Percentiles rank a stretch among this genome's conserved stretches.
Conservation (phyloP, 2,113 vertebrate genomes). For the Hepsetus odoe region DNA sequence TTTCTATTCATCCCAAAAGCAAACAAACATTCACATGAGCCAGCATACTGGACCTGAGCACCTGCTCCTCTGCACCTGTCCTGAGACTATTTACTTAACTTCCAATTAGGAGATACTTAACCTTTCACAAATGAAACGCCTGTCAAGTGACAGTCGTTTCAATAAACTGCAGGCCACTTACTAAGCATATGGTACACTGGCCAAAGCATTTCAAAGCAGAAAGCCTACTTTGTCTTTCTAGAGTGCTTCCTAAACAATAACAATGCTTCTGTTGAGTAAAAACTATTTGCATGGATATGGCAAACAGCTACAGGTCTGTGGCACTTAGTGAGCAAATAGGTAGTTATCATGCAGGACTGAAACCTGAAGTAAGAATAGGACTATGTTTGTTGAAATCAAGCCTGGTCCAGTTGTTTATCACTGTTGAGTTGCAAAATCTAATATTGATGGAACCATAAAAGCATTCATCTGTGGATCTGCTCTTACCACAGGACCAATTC, state of each 20-base stretch:
- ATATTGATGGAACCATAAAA: conserved; percentile 13
- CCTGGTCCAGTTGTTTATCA: neutral
- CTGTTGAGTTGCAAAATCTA: conserved; percentile 3
- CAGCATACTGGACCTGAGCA: neutral
- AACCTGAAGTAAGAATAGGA: neutral
- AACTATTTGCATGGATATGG: conserved; percentile 17
- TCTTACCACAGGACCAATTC: neutral
- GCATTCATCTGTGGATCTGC: neutral
- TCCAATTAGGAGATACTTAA: conserved; percentile 1
- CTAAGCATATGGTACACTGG: conserved; percentile 34
- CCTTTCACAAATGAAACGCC: conserved; percentile 6
- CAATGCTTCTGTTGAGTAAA: conserved; percentile 51
- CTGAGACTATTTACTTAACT: conserved; percentile 13
- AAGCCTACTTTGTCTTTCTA: conserved; percentile 53
- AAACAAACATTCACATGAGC: conserved; percentile 25
- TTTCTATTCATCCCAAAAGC: neutral
- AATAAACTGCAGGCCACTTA: conserved; percentile 1
- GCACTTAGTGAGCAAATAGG: conserved; percentile 13
- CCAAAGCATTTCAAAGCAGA: conserved; percentile 33
- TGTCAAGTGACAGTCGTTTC: neutral
- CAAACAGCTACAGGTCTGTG: conserved; percentile 8
- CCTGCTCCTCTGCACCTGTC: conserved; percentile 28
- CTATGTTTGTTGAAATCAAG: neutral
- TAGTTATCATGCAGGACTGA: conserved; percentile 29
- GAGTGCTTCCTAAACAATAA: conserved; percentile 62